These are phyloP conservation scores for Thymelicus sylvestris DNA, from an alignment of 2,888 invertebrate species.

Conservation along the genomic window DNA sequence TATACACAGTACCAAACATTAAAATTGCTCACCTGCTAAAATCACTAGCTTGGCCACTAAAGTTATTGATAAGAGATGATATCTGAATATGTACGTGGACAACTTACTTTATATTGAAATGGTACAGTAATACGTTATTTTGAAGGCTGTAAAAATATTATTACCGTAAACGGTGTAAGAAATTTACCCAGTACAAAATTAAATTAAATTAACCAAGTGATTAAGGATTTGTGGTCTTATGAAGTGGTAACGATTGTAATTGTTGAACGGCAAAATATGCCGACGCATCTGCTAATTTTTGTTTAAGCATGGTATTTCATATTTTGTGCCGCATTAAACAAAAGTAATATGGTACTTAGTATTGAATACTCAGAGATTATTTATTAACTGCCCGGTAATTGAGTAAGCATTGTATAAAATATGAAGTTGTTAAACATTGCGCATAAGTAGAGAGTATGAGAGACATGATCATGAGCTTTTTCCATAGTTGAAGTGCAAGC, in stretches of 20 bases:
- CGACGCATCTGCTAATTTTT: slow-evolving; percentile 37
- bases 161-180: background rate
- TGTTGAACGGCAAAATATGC: slow-evolving; percentile 17
- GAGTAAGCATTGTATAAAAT: slow-evolving; percentile 38
- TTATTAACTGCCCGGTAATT: slow-evolving; percentile 35
- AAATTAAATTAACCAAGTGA: background rate
- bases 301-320: slow-evolving; percentile 37
- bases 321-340: slow-evolving; percentile 38
- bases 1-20: slow-evolving; percentile 66
- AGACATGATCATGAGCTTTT: slow-evolving; percentile 71
- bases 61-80: slow-evolving; percentile 22
- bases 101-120: background rate
- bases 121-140: slow-evolving; percentile 3
- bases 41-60: slow-evolving; percentile 67
- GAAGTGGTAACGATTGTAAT: slow-evolving; percentile 32
- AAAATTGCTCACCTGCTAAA: slow-evolving; percentile 67
- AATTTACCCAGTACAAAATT: background rate
- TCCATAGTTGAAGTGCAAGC: slow-evolving; percentile 71
- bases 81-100: slow-evolving; percentile 2
- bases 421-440: slow-evolving; percentile 35
- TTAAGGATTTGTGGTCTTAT: slow-evolving; percentile 26
- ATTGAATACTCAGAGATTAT: slow-evolving; percentile 28
- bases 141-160: slow-evolving; percentile 1
- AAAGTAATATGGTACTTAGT: slow-evolving; percentile 38
- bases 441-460: slow-evolving; percentile 43